Evolutionary conservation across 2,888 invertebrate genomes (phyloP), one percentile per base, ranked within the genome.

Genomic region (Eurytoma californica): DNA sequence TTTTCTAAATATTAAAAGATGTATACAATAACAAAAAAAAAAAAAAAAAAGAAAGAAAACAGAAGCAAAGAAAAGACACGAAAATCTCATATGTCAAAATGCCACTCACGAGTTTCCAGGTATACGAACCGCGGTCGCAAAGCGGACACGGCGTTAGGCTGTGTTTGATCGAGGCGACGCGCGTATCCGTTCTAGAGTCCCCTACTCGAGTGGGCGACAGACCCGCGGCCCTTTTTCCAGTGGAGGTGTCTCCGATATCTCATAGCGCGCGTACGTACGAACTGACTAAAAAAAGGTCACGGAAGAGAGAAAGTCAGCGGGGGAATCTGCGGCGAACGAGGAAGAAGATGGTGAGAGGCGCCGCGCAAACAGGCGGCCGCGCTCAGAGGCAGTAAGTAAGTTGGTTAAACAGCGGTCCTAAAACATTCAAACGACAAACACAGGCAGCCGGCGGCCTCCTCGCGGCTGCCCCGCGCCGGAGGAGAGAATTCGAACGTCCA

Each of bases 351-450:
- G 39, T 49, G 47, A 49, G 67, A 47, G 70, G 67, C 60, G 24
- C 47, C 72, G 76, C 47, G 83, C 83, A 84, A 83, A 84, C 66
- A 84, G 83, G 74, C 82, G 84, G 83, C 83, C 84, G 85, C 84
- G 84, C 83, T 86, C 84, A 87, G 88, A 85, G 88, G 87, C 88
- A 88, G 88, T 88, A 86, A 87, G 89, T 88, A 87, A 89, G 89
- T 88, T 87, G 86, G 86, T 88, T 87, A 88, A 88, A 88, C 87
- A 86, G 85, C 85, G 87, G 86, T 86, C 87, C 88, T 88, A 87
- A 89, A 90, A 90, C 89, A 88, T 89, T 88, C 87, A 87, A 88
- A 88, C 85, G 89, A 88, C 88, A 89, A 89, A 90, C 89, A 90
- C 66, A 68, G 57, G 63, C 69, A 55, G 73, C 61, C 53, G 51